Evolutionary conservation across 2,113 vertebrate genomes (phyloP).

Genomic region (Nematolebias whitei): DNA sequence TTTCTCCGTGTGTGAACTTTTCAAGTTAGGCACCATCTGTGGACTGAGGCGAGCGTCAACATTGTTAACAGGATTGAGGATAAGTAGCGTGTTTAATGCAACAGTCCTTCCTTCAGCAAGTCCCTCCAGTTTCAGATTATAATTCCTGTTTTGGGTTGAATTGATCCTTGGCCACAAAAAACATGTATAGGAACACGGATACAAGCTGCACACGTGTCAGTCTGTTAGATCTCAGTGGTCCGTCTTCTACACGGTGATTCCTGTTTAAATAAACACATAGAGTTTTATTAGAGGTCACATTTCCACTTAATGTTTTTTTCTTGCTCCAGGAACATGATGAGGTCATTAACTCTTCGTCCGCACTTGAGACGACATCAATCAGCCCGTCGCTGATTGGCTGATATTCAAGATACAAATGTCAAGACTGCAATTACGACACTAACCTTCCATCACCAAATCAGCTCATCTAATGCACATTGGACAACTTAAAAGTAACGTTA

Average conservation of each 20-base stretch:
- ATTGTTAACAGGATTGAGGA: constrained; percentile 2
- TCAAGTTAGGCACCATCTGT: not conserved
- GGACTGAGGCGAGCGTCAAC: constrained; percentile 7
- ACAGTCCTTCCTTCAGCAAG: too few species aligned
- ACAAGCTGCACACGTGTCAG: too few species aligned
- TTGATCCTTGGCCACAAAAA: not conserved
- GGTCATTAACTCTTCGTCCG: constrained; percentile 50
- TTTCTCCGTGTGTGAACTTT: constrained; percentile 1
- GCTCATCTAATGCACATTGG: not conserved
- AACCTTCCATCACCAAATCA: not conserved
- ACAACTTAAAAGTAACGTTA: not conserved
- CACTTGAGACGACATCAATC: constrained; percentile 42
- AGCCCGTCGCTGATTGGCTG: constrained; percentile 55
- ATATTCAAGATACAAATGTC: constrained; percentile 38
- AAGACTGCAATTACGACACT: not conserved
- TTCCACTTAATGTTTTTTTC: constrained; percentile 46
- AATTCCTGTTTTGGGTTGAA: not conserved
- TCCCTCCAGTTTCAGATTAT: not conserved
- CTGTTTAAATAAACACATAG: too few species aligned
- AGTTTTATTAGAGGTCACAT: constrained; percentile 11
- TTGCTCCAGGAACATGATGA: constrained; percentile 48
- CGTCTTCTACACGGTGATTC: not conserved
- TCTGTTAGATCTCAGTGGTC: too few species aligned
- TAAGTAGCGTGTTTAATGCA: constrained; percentile 3
- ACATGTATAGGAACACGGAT: too few species aligned